Conservation (phyloP, 2,888 invertebrate species). For the Cremastinae sp. region DNA sequence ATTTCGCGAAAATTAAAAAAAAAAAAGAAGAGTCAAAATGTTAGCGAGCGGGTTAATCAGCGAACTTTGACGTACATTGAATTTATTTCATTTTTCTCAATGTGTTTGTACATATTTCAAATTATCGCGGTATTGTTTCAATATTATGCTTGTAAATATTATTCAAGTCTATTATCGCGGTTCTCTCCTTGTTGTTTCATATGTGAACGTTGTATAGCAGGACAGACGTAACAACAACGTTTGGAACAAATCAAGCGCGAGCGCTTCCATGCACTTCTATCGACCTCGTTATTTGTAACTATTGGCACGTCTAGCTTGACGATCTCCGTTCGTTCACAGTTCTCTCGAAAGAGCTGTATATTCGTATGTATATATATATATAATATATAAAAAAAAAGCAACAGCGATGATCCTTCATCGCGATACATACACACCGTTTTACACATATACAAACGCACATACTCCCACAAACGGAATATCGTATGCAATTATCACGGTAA, state of each 20-base stretch:
- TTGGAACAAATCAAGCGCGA: not conserved
- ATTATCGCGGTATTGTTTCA: constrained; percentile 31
- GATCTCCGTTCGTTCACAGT: not conserved
- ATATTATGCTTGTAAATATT: constrained; percentile 53
- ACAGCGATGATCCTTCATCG: not conserved
- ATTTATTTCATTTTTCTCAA: constrained; percentile 38
- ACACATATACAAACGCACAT: constrained; percentile 5
- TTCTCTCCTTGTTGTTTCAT: constrained; percentile 15
- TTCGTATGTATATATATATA: not conserved
- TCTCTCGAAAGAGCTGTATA: too few species aligned
- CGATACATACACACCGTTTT: constrained; percentile 1
- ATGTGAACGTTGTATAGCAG: not conserved
- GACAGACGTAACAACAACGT: not conserved
- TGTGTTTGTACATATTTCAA: constrained; percentile 19
- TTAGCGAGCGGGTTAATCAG: not conserved
- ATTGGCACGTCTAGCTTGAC: not conserved
- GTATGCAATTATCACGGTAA: constrained; percentile 9
- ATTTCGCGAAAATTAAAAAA: constrained; percentile 30
- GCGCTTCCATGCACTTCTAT: not conserved
- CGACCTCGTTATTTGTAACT: too few species aligned
- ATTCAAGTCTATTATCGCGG: constrained; percentile 29
- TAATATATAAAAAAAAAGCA: not conserved
- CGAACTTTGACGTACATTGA: constrained; percentile 18
- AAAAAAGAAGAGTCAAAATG: too few species aligned
- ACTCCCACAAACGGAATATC: not conserved